Base-by-base conservation (phyloP, 2,797 vertebrate species). In the Fistularia tabacaria region DNA sequence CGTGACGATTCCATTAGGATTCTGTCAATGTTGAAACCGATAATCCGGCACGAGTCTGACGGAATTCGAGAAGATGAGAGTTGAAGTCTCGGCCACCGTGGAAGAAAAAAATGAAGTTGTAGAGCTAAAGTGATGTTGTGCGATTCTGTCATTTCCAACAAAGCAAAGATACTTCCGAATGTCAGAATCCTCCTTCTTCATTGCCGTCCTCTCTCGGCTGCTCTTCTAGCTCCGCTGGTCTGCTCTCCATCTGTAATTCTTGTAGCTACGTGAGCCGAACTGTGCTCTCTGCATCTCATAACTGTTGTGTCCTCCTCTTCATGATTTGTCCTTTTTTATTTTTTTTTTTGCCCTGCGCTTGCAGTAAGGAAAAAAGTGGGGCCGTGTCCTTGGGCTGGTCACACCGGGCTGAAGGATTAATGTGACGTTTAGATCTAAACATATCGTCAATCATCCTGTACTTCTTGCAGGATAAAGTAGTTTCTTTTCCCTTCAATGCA, bases 361-460 rank as follows among this genome's bases (percentile, higher is more conserved):
- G 59, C 57, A 53, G 62, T 65, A 68, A 71, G 83, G 66, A 70
- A 84, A 77, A 79, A 75, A 73, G 57, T 25, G 51, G 74, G 51
- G 66, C 78, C 50, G 72, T 11, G 80, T 85, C 87, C 85, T 86
- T 86, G 85, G 76, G 73, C 70, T 59, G 80, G 78, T 76, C 68
- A 65, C 74, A 73, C 67, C 73, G 76, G 74, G 80, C 82, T 49
- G 36, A 62, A 85, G 85, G 85, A 84, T 85, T 88, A 85, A 87
- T 87, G 87, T 80, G 80, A 86, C 84, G 85, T 85, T 85, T 85
- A 82, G 78, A 62, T 69, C 76, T 77, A 73, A 85, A 76, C 73
- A 52, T 73, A 61, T 86, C 85, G 71, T 88, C 78, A 81, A 86
- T 88, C 79, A 86, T 83, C 65, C 74, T 84, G 83, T 68, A 81